phyloP scores from a whole-genome alignment of 92 coral and sea anemone species.

The Virgularia gustaviana region DNA sequence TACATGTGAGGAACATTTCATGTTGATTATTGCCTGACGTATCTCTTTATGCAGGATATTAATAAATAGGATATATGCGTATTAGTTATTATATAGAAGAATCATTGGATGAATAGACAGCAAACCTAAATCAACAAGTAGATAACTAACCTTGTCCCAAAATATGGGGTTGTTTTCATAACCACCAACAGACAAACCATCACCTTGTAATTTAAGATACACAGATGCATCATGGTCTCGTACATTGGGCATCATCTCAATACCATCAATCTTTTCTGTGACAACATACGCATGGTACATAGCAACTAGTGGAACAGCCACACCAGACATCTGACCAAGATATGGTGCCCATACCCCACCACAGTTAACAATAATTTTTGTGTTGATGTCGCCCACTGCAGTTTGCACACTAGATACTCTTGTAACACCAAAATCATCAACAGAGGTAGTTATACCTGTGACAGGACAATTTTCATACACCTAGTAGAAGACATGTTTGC shows the following conservation, averaged over 20 bases:
- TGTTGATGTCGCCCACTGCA: slow-evolving; percentile 68
- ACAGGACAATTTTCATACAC: slow-evolving; percentile 86
- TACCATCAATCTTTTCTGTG: slow-evolving; percentile 92
- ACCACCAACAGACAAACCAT: slow-evolving; percentile 93
- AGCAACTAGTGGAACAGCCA: slow-evolving; percentile 81
- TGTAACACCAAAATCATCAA: slow-evolving; percentile 80
- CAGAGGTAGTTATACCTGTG: slow-evolving; percentile 76
- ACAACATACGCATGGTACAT: slow-evolving; percentile 96
- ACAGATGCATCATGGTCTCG: slow-evolving; percentile 94
- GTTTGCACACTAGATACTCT: slow-evolving; percentile 84
- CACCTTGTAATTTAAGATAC: slow-evolving; percentile 93
- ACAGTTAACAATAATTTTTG: slow-evolving; percentile 81
- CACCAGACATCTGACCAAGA: slow-evolving; percentile 75
- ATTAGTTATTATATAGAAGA: neutral
- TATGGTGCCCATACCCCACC: slow-evolving; percentile 96
- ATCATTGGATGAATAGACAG: neutral
- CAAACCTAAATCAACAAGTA: neutral
- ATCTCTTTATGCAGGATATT: no score
- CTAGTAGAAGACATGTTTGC: slow-evolving; percentile 21
- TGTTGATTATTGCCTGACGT: no score
- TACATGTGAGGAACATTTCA: no score
- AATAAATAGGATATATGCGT: neutral
- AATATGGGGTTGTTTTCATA: slow-evolving; percentile 88
- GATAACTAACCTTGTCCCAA: slow-evolving; percentile 94
- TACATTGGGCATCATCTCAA: slow-evolving; percentile 91